Evolutionary conservation across 2,113 vertebrate species (phyloP), one percentile per base, ranked within the genome.

Genomic region (Clinocottus analis): DNA sequence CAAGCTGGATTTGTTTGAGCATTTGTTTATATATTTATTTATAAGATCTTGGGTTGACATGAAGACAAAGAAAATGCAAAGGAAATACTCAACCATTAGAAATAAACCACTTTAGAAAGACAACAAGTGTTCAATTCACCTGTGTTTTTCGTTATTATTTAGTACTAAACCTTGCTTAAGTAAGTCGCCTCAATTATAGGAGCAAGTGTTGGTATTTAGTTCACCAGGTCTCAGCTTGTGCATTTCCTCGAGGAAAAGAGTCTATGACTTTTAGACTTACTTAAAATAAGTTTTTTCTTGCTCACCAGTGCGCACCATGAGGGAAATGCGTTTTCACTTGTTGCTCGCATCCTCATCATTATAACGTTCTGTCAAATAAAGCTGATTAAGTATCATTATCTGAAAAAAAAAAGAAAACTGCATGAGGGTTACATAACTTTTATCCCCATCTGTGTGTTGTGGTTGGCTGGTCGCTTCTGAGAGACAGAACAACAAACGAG

Each of bases 401-500:
- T 64, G 51, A 45, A 59, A 70, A 13, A 72, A 55, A 68, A 37
- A 41, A 17, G 41, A n/a, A 1, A 53, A 71, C 29, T 14, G 16
- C 3, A 12, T n/a, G 9, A 53, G 1, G 0, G 49, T 27, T 63
- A 53, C 31, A 66, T 70, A 73, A 74, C 61, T 74, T 61, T 53
- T 16, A 45, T 78, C 53, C 37, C 19, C 60, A 72, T 81, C 56
- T 62, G 45, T 61, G 13, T 85, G 65, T 74, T 77, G 43, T 74
- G 55, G 35, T 81, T 79, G 79, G 66, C 49, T 1, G 19, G 29
- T 66, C 68, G 43, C 21, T 27, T 71, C 55, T 2, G 56, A 83
- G 69, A 80, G 14, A 80, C 55, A 45, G 7, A 79, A 75, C 59
- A 78, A 73, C 66, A 85, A 77, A 64, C 1, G 39, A 77, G 37